phyloP scores from a whole-genome alignment of 2,888 invertebrate genomes.

The Leucoptera coffeella region DNA sequence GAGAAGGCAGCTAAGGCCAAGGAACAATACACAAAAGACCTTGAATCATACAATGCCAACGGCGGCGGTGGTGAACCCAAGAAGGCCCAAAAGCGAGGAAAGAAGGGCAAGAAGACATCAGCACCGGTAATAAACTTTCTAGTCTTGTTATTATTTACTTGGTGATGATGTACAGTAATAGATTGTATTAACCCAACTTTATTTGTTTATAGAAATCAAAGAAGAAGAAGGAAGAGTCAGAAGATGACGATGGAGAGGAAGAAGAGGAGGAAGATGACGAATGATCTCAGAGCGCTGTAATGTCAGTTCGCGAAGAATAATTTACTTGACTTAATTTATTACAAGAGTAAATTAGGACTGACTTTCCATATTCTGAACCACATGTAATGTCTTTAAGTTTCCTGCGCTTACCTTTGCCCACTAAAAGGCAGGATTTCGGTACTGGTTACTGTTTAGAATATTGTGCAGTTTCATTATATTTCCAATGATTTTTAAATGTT shows the following conservation, averaged over 20 bases:
- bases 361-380: constrained; percentile 45
- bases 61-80: constrained; percentile 57
- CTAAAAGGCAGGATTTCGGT: no score
- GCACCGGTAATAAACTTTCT: constrained; percentile 24
- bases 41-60: constrained; percentile 83
- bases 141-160: neutral
- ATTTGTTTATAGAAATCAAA: constrained; percentile 27
- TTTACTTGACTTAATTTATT: constrained; percentile 54
- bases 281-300: constrained; percentile 43
- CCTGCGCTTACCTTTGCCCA: no score
- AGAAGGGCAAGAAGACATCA: constrained; percentile 42
- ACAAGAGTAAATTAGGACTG: constrained; percentile 46
- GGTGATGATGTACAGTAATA: no score
- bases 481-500: no score
- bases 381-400: no score
- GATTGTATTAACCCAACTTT: constrained; percentile 1
- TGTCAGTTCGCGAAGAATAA: constrained; percentile 50
- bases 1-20: constrained; percentile 82
- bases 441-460: no score
- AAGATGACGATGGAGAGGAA: constrained; percentile 58
- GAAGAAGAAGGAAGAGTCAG: constrained; percentile 60
- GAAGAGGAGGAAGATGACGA: constrained; percentile 62
- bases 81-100: constrained; percentile 54
- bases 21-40: constrained; percentile 80
- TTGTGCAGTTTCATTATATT: no score